These are phyloP conservation scores for Ceryle rudis DNA, from an alignment of 2,797 vertebrate species.

Conservation along the genomic window DNA sequence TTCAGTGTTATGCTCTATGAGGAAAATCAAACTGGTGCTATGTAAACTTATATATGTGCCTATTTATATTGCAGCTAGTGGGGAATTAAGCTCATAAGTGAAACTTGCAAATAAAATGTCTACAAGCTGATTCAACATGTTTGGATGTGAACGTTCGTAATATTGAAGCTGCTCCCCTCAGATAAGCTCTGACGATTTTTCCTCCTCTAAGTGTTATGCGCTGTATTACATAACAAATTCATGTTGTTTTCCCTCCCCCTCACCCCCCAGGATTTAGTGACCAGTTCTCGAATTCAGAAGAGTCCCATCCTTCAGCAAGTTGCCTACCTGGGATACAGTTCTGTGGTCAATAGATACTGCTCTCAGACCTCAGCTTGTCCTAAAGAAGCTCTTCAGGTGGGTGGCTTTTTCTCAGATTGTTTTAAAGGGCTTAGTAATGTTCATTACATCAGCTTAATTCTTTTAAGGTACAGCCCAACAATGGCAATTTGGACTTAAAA, in stretches of 20 bases:
- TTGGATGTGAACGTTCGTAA: not conserved
- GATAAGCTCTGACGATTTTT: not conserved
- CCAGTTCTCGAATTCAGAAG: conserved; percentile 51
- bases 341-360: conserved; percentile 85
- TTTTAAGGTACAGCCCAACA: not conserved
- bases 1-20: not conserved
- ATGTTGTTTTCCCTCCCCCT: not conserved
- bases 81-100: not conserved
- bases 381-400: conserved; percentile 83
- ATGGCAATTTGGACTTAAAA: not conserved
- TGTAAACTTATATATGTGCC: not conserved
- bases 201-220: not conserved
- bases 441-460: not conserved
- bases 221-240: not conserved
- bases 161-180: not conserved
- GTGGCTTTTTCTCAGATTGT: not conserved
- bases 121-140: not conserved
- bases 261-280: conserved; percentile 77
- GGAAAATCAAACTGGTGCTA: not conserved
- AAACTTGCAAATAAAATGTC: not conserved
- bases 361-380: conserved; percentile 77
- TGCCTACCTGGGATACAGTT: conserved; percentile 83
- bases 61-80: not conserved
- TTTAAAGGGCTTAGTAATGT: not conserved
- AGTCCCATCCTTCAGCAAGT: conserved; percentile 70